Evolutionary conservation across 2,888 invertebrate species (phyloP).

Genomic region (Iselma pallidipennis): DNA sequence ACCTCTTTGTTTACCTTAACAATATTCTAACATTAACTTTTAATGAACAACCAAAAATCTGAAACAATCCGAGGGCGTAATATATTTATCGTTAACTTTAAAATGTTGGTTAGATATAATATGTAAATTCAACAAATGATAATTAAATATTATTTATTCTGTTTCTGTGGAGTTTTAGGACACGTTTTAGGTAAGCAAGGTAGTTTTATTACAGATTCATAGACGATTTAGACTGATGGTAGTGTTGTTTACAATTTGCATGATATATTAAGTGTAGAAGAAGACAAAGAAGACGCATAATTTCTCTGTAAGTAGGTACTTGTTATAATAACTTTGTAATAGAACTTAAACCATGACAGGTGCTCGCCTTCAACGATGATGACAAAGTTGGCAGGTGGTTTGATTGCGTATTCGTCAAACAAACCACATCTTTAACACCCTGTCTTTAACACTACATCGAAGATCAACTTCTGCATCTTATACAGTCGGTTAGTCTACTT

Average conservation of each 20-base stretch:
- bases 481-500: neutral
- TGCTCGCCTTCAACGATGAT: neutral
- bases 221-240: neutral
- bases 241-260: constrained; percentile 6
- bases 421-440: constrained; percentile 31
- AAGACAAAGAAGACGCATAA: no score
- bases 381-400: constrained; percentile 18
- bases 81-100: no score
- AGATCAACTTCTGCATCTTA: neutral
- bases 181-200: no score
- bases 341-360: neutral
- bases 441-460: constrained; percentile 20
- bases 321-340: neutral
- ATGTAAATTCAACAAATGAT: no score
- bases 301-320: no score
- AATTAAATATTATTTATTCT: neutral
- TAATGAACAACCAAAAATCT: neutral
- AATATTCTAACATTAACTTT: neutral
- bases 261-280: neutral
- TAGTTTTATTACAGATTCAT: neutral
- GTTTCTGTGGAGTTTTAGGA: neutral
- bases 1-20: neutral
- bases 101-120: no score
- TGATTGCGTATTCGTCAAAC: constrained; percentile 31
- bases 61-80: neutral